Conservation (phyloP, 1,140 invertebrate species). For the Bombus pyrosoma region DNA sequence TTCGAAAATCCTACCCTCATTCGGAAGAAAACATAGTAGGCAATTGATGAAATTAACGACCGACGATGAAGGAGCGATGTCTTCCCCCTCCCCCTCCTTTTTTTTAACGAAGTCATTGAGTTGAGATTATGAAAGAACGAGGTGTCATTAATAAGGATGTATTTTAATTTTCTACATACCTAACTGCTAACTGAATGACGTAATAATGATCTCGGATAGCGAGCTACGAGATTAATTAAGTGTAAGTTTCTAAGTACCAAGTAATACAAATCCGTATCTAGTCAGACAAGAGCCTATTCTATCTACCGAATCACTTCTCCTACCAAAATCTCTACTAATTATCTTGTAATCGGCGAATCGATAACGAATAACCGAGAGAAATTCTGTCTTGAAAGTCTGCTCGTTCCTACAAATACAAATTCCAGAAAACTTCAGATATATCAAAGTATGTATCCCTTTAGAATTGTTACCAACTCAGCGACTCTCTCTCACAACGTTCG, state of each 20-base stretch:
- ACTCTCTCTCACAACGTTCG: background rate
- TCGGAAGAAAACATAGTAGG: too few species aligned
- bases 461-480: too few species aligned
- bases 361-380: background rate
- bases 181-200: background rate
- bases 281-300: background rate
- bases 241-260: background rate
- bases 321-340: background rate
- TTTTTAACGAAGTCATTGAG: background rate
- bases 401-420: background rate
- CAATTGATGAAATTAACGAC: background rate
- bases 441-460: background rate
- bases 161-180: too few species aligned
- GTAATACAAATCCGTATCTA: background rate
- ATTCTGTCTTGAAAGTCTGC: background rate
- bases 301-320: background rate
- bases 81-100: background rate
- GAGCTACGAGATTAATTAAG: background rate
- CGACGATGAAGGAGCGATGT: background rate
- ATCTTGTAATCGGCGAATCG: background rate
- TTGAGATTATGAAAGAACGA: background rate
- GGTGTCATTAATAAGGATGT: background rate
- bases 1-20: background rate
- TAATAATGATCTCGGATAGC: background rate
- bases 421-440: background rate